Percentiles rank a stretch among this genome's conserved stretches.
phyloP scores from a whole-genome alignment of 2,113 vertebrate genomes.

The Sus scrofa region T2T-Sscrofa CM000822.6:58326501-58327000 shows the following conservation, averaged over 20 bases:
- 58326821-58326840: not conserved
- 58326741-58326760: not conserved
- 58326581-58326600: not conserved
- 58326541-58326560: not conserved
- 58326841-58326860: not conserved
- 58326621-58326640: not conserved
- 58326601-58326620: not conserved
- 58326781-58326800: not conserved
- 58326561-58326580: not conserved
- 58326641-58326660: not conserved
- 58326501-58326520: not conserved
- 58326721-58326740: not conserved
- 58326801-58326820: not conserved
- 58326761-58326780: not conserved
- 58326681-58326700: not conserved
- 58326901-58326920: not conserved
- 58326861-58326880: not conserved
- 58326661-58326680: not conserved
- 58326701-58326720: not conserved
- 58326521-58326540: not conserved
- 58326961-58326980: not conserved
- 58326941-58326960: not conserved
- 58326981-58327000: not conserved
- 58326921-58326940: not conserved
- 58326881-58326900: not conserved